Base-by-base conservation (phyloP, 2,113 vertebrate genomes). In the Fulica atra region DNA sequence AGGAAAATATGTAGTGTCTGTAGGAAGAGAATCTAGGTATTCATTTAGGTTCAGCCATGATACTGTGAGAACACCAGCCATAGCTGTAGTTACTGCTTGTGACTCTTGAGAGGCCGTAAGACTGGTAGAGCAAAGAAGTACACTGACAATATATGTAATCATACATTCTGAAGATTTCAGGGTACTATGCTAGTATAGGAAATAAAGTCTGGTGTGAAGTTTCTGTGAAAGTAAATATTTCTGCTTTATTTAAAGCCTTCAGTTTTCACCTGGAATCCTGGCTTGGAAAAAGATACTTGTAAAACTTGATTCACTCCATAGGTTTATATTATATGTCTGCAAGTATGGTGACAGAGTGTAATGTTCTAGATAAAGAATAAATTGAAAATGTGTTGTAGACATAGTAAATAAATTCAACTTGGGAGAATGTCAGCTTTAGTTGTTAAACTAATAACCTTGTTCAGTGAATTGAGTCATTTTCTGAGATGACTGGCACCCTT, bases 391-490 rank as follows among this genome's bases (percentile, higher is more conserved):
- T 46, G 21, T 50, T 92, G 46, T 20, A 79, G 66, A 35, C 23
- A n/a, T 31, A 48, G 26, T 90, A 79, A 79, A 94, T 94, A 92
- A 95, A 96, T 97, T 92, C 70, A 95, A 6, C 66, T 87, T 40
- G 60, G 71, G 70, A 57, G 77, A 86, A 53, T 88, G 87, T 91
- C 92, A 88, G 14, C 44, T 90, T 86, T 94, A 36, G 9, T 64
- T 83, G 73, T 84, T 90, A 86, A 91, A 84, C 38, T 81, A 94
- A 81, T 82, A 54, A 71, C 56, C 31, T 71, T 50, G 63, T 71
- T 94, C 86, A 61, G 18, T 93, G 74, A 94, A 77, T 82, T 94
- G 73, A 88, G 26, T 78, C 24, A 63, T 94, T 88, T 40, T 48
- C 40, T 64, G 33, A 91, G 63, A 16, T 40, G 71, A 61, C 53